Conservation (phyloP, 2,888 invertebrate species). For the Calliphora vomitoria region DNA sequence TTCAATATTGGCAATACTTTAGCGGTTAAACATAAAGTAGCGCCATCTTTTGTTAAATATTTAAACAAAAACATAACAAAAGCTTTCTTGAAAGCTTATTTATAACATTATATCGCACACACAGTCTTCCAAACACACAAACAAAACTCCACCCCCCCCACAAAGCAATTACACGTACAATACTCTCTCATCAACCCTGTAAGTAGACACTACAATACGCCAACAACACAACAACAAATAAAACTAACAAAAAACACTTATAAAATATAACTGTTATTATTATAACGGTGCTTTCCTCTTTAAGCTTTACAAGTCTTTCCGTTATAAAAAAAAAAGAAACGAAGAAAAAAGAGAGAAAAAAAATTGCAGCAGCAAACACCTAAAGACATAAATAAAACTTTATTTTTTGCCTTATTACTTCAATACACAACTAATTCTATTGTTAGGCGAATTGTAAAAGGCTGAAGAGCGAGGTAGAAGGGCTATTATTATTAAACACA, state of each 20-base stretch:
- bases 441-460: neutral
- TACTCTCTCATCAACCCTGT: neutral
- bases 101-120: neutral
- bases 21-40: neutral
- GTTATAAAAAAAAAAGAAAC: conserved; percentile 28
- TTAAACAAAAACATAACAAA: neutral
- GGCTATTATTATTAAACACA: neutral
- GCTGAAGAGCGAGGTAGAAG: neutral
- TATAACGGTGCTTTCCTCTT: conserved; percentile 60
- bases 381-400: conserved; percentile 56
- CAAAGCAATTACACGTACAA: neutral
- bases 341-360: conserved; percentile 20
- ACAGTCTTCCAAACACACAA: neutral
- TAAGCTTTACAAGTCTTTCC: conserved; percentile 65
- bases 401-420: conserved; percentile 55
- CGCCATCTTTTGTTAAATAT: conserved; percentile 59
- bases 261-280: conserved; percentile 59
- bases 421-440: conserved; percentile 46
- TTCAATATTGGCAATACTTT: conserved; percentile 41
- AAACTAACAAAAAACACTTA: conserved; percentile 28
- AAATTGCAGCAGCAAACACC: conserved; percentile 28
- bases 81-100: conserved; percentile 67
- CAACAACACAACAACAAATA: conserved; percentile 9
- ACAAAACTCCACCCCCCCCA: neutral
- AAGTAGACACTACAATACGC: neutral